These are phyloP conservation scores for Mormyrus proboscirostris DNA, from an alignment of 2,797 vertebrate genomes.

Conservation along the genomic window DNA sequence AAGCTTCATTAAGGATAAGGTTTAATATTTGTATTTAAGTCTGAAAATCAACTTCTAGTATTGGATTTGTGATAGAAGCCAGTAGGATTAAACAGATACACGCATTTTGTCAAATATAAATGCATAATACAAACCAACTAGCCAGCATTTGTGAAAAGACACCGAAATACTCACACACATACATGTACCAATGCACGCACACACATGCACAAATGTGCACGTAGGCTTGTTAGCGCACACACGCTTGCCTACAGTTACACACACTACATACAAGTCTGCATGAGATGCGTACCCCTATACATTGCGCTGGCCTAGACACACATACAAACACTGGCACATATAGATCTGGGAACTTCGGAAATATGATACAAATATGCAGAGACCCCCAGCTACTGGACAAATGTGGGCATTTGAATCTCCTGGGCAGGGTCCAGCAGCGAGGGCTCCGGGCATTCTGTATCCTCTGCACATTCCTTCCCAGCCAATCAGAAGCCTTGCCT, in stretches of 20 bases:
- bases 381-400: not conserved
- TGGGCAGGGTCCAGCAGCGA: not conserved
- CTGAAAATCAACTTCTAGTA: not conserved
- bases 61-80: not conserved
- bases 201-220: not conserved
- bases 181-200: not conserved
- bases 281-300: not conserved
- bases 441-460: constrained; percentile 1
- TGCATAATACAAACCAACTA: not conserved
- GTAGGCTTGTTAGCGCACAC: not conserved
- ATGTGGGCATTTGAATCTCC: not conserved
- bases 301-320: not conserved
- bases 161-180: not conserved
- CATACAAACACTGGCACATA: constrained; percentile 11
- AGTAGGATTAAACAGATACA: not conserved
- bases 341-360: not conserved
- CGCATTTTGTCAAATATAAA: not conserved
- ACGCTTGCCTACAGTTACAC: not conserved
- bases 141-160: not conserved
- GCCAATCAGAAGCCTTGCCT: not conserved
- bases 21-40: not conserved
- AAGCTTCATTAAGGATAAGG: not conserved
- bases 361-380: not conserved
- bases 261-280: not conserved
- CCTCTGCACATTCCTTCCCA: constrained; percentile 22